These are phyloP conservation scores for Drosophila flavopinicola DNA, from an alignment of 2,888 invertebrate genomes.

Conservation along the genomic window DNA sequence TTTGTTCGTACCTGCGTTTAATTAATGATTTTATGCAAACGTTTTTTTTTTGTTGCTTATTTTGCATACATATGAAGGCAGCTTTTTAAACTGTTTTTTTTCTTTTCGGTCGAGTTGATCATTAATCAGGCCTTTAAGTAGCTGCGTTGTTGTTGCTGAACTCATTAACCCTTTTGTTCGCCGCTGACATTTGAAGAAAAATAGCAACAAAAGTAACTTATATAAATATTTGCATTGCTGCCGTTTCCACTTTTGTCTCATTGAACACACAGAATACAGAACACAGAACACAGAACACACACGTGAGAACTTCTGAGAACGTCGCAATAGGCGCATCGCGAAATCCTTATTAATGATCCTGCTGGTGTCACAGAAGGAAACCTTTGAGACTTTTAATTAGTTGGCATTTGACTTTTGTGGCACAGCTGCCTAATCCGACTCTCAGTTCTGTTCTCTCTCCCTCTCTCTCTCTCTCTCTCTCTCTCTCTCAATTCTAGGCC, in stretches of 20 bases:
- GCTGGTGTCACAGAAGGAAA: slow-evolving; percentile 38
- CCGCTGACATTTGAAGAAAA: slow-evolving; percentile 56
- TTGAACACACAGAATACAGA: slow-evolving; percentile 34
- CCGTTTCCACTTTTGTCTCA: slow-evolving; percentile 43
- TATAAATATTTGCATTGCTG: slow-evolving; percentile 76
- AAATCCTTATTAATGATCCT: slow-evolving; percentile 78
- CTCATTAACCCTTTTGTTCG: slow-evolving; percentile 83
- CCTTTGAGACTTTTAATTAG: slow-evolving; percentile 69
- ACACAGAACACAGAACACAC: no score
- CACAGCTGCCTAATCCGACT: slow-evolving; percentile 39
- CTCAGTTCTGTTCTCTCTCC: background rate
- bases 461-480: no score
- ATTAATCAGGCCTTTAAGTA: slow-evolving; percentile 76
- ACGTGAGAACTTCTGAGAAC: slow-evolving; percentile 53
- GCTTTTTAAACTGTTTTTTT: slow-evolving; percentile 34
- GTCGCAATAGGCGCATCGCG: slow-evolving; percentile 41
- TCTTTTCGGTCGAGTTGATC: slow-evolving; percentile 39
- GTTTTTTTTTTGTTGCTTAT: slow-evolving; percentile 50
- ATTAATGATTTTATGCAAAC: slow-evolving; percentile 82
- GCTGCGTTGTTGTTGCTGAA: slow-evolving; percentile 51
- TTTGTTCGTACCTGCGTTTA: slow-evolving; percentile 60
- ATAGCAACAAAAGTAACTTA: slow-evolving; percentile 67
- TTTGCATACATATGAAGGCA: slow-evolving; percentile 58
- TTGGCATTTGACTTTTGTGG: slow-evolving; percentile 47
- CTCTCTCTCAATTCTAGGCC: slow-evolving; percentile 20